A percentile compares a stretch with the other conserved stretches of the same genome.
Conservation (phyloP, 2,888 invertebrate genomes). For the Agriotes lineatus region DNA sequence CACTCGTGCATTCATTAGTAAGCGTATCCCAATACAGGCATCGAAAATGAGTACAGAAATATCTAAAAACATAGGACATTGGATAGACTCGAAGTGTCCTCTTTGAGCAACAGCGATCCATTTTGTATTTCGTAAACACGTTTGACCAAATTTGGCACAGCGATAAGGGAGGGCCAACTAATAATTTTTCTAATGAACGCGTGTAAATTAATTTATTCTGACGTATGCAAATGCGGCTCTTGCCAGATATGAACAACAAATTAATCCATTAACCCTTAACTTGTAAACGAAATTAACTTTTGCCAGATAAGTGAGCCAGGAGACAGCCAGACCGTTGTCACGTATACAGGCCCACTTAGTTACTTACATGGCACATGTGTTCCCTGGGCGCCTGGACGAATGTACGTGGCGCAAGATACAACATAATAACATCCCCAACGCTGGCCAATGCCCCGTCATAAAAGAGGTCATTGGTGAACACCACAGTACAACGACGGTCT, state of each 20-base stretch:
- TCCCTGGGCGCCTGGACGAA: conserved; percentile 44
- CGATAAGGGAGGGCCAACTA: neutral
- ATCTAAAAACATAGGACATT: too few relatives aligned
- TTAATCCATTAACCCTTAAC: conserved; percentile 33
- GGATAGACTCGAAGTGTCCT: too few relatives aligned
- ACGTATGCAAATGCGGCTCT: conserved; percentile 28
- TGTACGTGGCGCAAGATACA: conserved; percentile 46
- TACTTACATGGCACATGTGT: conserved; percentile 51
- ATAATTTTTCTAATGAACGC: neutral
- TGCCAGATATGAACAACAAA: conserved; percentile 14
- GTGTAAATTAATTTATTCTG: conserved; percentile 23
- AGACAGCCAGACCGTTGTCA: conserved; percentile 43
- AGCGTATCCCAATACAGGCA: too few relatives aligned
- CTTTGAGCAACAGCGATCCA: too few relatives aligned
- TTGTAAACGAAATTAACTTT: conserved; percentile 48
- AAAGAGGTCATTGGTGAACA: conserved; percentile 41
- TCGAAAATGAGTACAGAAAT: too few relatives aligned
- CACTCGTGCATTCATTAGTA: too few relatives aligned
- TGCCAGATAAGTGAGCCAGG: conserved; percentile 32
- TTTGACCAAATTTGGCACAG: too few relatives aligned
- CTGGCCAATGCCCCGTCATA: conserved; percentile 37
- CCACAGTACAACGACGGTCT: conserved; percentile 20
- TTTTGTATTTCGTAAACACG: too few relatives aligned
- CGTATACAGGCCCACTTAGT: conserved; percentile 52
- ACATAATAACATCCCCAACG: conserved; percentile 42